A percentile compares a stretch with the other conserved stretches of the same genome.
Conservation (phyloP, 2,113 vertebrate species). For the Pithys albifrons region DNA sequence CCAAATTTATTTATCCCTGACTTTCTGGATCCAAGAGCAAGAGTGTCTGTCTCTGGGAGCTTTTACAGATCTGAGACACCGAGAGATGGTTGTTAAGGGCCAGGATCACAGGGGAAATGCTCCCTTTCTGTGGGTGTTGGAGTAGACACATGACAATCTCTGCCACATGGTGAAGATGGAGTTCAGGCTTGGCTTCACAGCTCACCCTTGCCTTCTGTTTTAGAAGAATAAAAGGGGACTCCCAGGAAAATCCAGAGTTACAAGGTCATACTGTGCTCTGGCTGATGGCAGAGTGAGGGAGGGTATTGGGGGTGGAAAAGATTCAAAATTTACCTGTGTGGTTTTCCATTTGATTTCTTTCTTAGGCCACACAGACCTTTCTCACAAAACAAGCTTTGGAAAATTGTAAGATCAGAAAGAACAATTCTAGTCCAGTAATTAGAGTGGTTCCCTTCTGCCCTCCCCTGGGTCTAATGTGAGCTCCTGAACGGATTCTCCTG, state of each 20-base stretch:
- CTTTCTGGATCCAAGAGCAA: background rate
- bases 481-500: background rate
- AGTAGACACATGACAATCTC: background rate
- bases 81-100: background rate
- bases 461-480: background rate
- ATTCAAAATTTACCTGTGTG: background rate
- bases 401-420: background rate
- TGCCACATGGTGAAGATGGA: background rate
- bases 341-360: background rate
- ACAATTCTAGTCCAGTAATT: background rate
- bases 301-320: rapidly evolving
- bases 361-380: background rate
- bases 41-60: background rate
- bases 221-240: background rate
- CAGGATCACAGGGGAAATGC: background rate
- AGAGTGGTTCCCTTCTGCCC: background rate
- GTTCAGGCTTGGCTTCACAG: background rate
- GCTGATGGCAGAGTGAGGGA: background rate
- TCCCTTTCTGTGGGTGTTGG: background rate
- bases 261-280: background rate
- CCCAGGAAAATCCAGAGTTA: background rate
- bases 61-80: background rate
- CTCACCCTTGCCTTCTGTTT: background rate
- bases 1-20: background rate
- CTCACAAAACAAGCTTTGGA: background rate